Evolutionary conservation across 1,140 invertebrate species (phyloP), one percentile per base, ranked within the genome.

Genomic region (Ceratosolen solmsi): DNA sequence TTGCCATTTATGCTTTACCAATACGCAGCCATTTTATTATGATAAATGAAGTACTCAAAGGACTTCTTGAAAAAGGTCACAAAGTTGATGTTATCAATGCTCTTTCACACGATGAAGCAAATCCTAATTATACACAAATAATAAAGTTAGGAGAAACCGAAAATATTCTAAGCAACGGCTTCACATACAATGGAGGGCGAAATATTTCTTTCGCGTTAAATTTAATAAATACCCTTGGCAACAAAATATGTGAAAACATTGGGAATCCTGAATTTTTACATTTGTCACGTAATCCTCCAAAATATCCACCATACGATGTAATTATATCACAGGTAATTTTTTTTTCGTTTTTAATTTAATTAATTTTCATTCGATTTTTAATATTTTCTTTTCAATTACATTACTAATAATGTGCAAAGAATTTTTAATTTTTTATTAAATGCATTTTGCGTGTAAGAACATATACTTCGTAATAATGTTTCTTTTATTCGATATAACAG

Each of bases 11-110:
- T 68, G 92, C 91, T 22, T 87, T 92, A 2, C 85, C 87, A 4
- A 90, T 89, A 0, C 90, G 90, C 75, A 94, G 94, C 79, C 94
- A 94, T 85, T 92, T 90, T 73, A 91, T 92, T 74, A 88, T 93
- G 56, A 93, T 93, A 22, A 90, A 92, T 49, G 89, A 90, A 0
- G 17, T 93, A 20, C 86, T 93, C 71, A 88, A 90, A 56, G 90
- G 88, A 79, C 80, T 94, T 25, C 92, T 91, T 9, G 82, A 86
- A 13, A 86, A 88, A 33, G 93, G 92, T 68, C 93, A 94, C 81
- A 85, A 92, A 11, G 89, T 93, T 0, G 88, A 88, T 9, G 83
- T 91, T 0, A 60, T 89, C 2, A 87, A 84, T 36, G 85, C 88
- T 56, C 86, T 87, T 54, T 87, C 87, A 17, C 80, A 85, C 13